A percentile compares a stretch with the other conserved stretches of the same genome.
phyloP scores from a whole-genome alignment of 2,113 vertebrate genomes.

The Xiphorhynchus elegans region DNA sequence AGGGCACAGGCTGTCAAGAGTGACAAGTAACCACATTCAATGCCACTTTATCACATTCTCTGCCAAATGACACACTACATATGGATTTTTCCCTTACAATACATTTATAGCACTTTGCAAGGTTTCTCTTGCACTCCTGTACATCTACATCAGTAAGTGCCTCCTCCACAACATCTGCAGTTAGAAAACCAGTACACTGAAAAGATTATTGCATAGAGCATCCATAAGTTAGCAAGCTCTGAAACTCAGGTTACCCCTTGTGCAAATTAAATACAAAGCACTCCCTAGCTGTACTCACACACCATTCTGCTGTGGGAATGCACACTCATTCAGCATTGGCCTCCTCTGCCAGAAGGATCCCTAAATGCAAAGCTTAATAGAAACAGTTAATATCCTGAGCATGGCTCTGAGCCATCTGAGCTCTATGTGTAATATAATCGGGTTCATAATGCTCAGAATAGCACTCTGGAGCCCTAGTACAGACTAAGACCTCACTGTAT shows the following conservation, averaged over 20 bases:
- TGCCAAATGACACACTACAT: not conserved
- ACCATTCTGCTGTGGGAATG: not conserved
- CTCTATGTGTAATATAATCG: conserved; percentile 44
- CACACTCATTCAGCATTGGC: not conserved
- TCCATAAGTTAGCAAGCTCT: not conserved
- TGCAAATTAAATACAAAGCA: not conserved
- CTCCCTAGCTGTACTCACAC: not conserved
- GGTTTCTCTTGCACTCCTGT: not conserved
- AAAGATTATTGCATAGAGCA: not conserved
- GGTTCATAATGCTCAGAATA: conserved; percentile 51
- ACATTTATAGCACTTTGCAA: not conserved
- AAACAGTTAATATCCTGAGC: conserved; percentile 44
- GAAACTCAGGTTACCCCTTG: not conserved
- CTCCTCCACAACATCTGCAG: not conserved
- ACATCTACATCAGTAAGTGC: not conserved
- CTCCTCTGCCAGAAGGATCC: not conserved
- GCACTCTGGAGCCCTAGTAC: conserved; percentile 36
- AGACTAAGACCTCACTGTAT: conserved; percentile 55
- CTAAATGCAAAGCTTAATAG: conserved; percentile 28
- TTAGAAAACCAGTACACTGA: not conserved
- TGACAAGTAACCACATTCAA: not conserved
- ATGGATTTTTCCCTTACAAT: not conserved
- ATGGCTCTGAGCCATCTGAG: not conserved
- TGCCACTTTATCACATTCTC: not conserved
- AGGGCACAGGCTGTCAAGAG: not conserved